Conservation (phyloP, 1,140 invertebrate genomes). For the Drosophila lacertosa region DNA sequence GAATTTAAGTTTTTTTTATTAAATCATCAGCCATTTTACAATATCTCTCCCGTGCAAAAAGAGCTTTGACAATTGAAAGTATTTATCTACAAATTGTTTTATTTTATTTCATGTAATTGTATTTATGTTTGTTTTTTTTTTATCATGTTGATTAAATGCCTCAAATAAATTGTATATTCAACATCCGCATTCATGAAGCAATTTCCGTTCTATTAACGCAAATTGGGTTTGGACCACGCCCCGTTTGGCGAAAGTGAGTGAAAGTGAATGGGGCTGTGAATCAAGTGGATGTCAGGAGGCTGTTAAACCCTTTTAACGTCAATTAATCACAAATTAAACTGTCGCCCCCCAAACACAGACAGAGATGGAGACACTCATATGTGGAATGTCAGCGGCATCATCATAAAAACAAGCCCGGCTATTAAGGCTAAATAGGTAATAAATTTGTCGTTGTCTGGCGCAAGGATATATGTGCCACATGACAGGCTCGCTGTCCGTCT, state of each 20-base stretch:
- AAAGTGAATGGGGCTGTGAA: constrained; percentile 62
- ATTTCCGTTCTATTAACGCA: constrained; percentile 69
- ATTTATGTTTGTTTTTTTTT: constrained; percentile 2
- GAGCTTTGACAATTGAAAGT: neutral
- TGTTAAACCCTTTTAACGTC: constrained; percentile 81
- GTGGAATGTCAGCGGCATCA: constrained; percentile 50
- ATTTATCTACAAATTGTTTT: constrained; percentile 26
- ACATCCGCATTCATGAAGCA: constrained; percentile 69
- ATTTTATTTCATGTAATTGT: neutral
- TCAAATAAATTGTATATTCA: constrained; percentile 73
- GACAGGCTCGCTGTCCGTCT: constrained; percentile 60
- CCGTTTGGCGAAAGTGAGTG: constrained; percentile 46
- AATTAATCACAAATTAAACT: constrained; percentile 83
- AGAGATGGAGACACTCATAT: neutral
- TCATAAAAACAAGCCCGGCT: constrained; percentile 77
- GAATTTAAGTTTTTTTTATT: too few relatives aligned
- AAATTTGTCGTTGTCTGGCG: constrained; percentile 74
- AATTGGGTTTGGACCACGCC: constrained; percentile 61
- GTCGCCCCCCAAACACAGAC: constrained; percentile 33
- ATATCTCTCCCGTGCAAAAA: too few relatives aligned
- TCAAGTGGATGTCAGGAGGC: constrained; percentile 48
- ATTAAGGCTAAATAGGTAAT: constrained; percentile 82
- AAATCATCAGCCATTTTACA: too few relatives aligned
- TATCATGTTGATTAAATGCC: constrained; percentile 37
- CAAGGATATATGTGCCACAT: constrained; percentile 62